A percentile compares a stretch with the other conserved stretches of the same genome.
phyloP scores from a whole-genome alignment of 2,113 vertebrate genomes.

The Tautogolabrus adspersus region DNA sequence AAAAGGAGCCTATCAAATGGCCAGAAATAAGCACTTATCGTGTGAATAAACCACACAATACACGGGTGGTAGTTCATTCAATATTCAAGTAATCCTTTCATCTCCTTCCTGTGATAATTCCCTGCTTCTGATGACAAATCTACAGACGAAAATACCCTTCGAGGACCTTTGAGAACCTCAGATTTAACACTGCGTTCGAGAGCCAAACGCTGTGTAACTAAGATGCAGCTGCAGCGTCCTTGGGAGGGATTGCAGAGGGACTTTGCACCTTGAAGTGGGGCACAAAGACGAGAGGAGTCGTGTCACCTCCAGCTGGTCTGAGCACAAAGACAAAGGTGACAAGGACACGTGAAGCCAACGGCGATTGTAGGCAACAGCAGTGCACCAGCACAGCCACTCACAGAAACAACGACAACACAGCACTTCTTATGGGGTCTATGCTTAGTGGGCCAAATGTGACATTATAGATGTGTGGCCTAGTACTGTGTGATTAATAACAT shows the following conservation, averaged over 20 bases:
- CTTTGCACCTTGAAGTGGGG: slow-evolving; percentile 78
- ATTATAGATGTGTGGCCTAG: slow-evolving; percentile 21
- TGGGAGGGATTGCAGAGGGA: slow-evolving; percentile 72
- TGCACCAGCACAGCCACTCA: slow-evolving; percentile 23
- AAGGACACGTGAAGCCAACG: slow-evolving; percentile 64
- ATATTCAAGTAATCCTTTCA: slow-evolving; percentile 70
- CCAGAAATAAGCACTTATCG: slow-evolving; percentile 62
- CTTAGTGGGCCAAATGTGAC: slow-evolving; percentile 31
- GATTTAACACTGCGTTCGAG: slow-evolving; percentile 57
- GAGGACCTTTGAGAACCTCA: slow-evolving; percentile 69
- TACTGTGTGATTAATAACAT: background rate
- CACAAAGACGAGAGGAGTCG: slow-evolving; percentile 69
- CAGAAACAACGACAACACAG: slow-evolving; percentile 43
- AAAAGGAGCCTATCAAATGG: slow-evolving; percentile 63
- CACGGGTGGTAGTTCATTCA: slow-evolving; percentile 46
- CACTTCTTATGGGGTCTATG: slow-evolving; percentile 32
- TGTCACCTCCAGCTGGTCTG: slow-evolving; percentile 79
- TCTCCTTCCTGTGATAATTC: slow-evolving; percentile 64
- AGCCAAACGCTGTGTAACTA: slow-evolving; percentile 58
- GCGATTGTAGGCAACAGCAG: slow-evolving; percentile 32
- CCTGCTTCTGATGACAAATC: slow-evolving; percentile 63
- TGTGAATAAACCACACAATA: slow-evolving; percentile 55
- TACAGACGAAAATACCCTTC: slow-evolving; percentile 60
- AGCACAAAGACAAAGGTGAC: slow-evolving; percentile 74
- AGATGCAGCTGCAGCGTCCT: slow-evolving; percentile 73